Evolutionary conservation across 2,888 invertebrate species (phyloP), one percentile per base, ranked within the genome.

Genomic region (Leucophora obtusa): DNA sequence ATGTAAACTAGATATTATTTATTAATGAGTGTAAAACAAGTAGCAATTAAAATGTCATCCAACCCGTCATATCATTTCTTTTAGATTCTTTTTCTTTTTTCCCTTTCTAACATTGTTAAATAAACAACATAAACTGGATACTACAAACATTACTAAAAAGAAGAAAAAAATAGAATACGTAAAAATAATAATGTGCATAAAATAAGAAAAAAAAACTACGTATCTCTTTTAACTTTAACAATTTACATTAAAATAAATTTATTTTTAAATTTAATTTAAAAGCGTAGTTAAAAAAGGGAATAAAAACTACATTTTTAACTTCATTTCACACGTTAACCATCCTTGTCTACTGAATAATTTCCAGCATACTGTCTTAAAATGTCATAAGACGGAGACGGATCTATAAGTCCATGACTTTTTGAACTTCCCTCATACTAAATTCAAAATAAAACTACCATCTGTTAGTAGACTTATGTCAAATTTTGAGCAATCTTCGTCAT

Each of bases 11-110:
- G 10, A 43, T 28, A 63, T 62, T 71, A 60, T 60, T 62, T 71
- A 71, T 62, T 71, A 71, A 63, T 56, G 62, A 72, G 47, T 47
- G 47, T 47, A 72, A 72, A 63, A 47, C 62, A 72, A 72, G 71
- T 56, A 63, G 71, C 62, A 72, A 72, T 73, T 73, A 51, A 65
- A 73, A 73, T 73, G 73, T 73, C 65, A 73, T 73, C 65, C 51
- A 73, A 66, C 65, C n/a, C 51, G 51, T 59, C 65, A 73, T 38
- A 66, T 35, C 56, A 5, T 53, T 71, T 33, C n/a, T 47, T 14
- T 28, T 47, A 14, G 43, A 2, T 47, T 11, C 14, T 47, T 47
- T 38, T 65, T 65, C 50, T 35, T 51, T 51, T 14, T 73, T 28
- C 17, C 0, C 18, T 33, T 51, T 17, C 50, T 38, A 73, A 58